phyloP scores from a whole-genome alignment of 2,888 invertebrate genomes.

The Baccha elongata region DNA sequence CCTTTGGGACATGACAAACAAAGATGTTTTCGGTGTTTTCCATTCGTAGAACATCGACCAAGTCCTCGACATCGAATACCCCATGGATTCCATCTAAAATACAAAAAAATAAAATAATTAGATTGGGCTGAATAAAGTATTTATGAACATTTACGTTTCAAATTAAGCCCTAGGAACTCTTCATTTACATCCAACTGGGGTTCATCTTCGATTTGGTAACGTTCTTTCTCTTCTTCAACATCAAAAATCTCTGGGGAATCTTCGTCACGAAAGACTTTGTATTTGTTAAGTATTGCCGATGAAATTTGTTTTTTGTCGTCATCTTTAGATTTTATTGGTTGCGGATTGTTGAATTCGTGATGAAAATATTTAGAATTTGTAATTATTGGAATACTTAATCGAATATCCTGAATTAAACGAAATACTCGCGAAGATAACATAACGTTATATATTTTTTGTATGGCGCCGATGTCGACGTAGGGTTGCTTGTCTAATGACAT shows the following conservation, averaged over 20 bases:
- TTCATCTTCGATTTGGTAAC: slow-evolving; percentile 76
- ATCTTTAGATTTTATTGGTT: slow-evolving; percentile 58
- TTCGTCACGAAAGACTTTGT: slow-evolving; percentile 88
- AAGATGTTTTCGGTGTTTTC: slow-evolving; percentile 92
- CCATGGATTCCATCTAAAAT: slow-evolving; percentile 89
- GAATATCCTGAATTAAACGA: slow-evolving; percentile 76
- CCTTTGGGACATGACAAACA: slow-evolving; percentile 89
- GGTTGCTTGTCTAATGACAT: no score
- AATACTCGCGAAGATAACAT: slow-evolving; percentile 77
- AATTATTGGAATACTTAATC: slow-evolving; percentile 76
- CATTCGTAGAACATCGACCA: slow-evolving; percentile 88
- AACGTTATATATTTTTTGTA: no score
- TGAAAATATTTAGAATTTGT: slow-evolving; percentile 76
- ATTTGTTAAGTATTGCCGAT: slow-evolving; percentile 85
- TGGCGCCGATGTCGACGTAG: neutral
- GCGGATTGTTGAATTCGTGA: slow-evolving; percentile 78
- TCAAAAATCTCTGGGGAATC: slow-evolving; percentile 88
- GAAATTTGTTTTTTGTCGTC: slow-evolving; percentile 78
- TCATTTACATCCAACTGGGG: slow-evolving; percentile 80
- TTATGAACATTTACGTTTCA: slow-evolving; percentile 83
- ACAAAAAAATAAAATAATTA: neutral
- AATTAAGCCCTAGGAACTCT: slow-evolving; percentile 84
- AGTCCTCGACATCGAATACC: slow-evolving; percentile 94
- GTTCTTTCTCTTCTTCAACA: slow-evolving; percentile 86
- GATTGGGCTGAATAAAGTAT: slow-evolving; percentile 78